Evolutionary conservation across 1,140 invertebrate species (phyloP), one percentile per base, ranked within the genome.

Genomic region (Platorchestia sp.): DNA sequence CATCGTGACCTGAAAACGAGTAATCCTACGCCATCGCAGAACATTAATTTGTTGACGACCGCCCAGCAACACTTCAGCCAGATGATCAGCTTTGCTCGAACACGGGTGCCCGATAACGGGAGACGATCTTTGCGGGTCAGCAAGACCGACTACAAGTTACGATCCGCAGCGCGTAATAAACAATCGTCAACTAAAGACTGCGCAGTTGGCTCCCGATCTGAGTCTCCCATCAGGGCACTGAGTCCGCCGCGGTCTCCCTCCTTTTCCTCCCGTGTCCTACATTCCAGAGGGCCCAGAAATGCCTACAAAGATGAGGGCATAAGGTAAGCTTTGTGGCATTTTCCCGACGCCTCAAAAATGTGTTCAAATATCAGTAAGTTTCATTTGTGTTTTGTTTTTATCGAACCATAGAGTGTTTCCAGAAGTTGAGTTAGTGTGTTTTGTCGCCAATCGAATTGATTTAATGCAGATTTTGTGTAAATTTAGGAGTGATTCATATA

Each of bases 41-140:
- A 75, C 59, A 1, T 75, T 10, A 42, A 89, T 89, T 89, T 89
- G 0, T 5, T 36, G 87, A 44, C 6, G 41, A 19, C 91, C 45
- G 10, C 22, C 44, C 91, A 47, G 16, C 43, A 42, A 10, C 41
- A 93, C 5, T 36, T 93, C 43, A 41, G 0, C 6, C 44, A 44
- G 45, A 93, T 93, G 91, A 45, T 93, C 43, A 45, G 91, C 45
- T 93, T 93, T 41, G 91, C 91, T 47, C 91, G 91, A 3, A 45
- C 91, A 10, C 91, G 91, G 16, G 27, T 93, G 16, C 91, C 91
- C 45, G 91, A 93, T 10, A n/a, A 93, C 91, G 3, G 91, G 6
- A 93, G 45, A 89, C 41, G 87, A 3, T 41, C 87, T 10, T 44
- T 42, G 6, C 87, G 87, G 27, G 59, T 27, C 59, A 89, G 41